Evolutionary conservation across 2,888 invertebrate species (phyloP).

Genomic region (Drosophila robusta): DNA sequence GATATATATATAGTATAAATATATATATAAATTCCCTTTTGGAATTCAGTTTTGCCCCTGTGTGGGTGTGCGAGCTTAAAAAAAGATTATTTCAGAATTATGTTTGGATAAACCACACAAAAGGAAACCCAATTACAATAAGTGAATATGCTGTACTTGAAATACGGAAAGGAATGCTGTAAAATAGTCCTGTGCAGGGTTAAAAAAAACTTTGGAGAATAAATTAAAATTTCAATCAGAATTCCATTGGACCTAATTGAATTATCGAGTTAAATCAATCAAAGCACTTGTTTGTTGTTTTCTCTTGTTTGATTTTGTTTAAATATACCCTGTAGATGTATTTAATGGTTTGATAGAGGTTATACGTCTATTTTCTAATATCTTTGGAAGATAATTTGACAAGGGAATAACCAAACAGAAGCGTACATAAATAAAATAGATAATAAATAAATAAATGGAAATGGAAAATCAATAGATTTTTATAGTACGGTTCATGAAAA

Average conservation of each 20-base stretch:
- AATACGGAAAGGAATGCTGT: background rate
- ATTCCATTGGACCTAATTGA: constrained; percentile 6
- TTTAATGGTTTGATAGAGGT: no score
- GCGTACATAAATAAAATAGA: no score
- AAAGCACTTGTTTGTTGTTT: background rate
- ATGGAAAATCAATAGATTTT: no score
- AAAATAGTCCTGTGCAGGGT: background rate
- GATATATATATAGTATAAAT: background rate
- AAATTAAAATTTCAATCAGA: constrained; percentile 12
- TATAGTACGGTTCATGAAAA: no score
- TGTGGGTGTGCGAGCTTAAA: background rate
- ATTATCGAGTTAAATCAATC: background rate
- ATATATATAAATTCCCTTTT: constrained; percentile 1
- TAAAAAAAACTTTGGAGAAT: background rate
- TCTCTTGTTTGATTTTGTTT: background rate
- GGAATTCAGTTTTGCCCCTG: background rate
- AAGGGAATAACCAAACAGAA: no score
- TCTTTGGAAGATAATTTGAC: no score
- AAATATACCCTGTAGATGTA: background rate
- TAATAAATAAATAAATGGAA: no score
- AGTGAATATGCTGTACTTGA: constrained; percentile 10
- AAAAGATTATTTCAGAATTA: constrained; percentile 20
- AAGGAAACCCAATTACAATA: constrained; percentile 19
- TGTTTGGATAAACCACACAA: constrained; percentile 15
- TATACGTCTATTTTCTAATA: background rate